A percentile compares a stretch with the other conserved stretches of the same genome.
Evolutionary conservation across 2,113 vertebrate species (phyloP).

Genomic region (Sisor rabdophorus): DNA sequence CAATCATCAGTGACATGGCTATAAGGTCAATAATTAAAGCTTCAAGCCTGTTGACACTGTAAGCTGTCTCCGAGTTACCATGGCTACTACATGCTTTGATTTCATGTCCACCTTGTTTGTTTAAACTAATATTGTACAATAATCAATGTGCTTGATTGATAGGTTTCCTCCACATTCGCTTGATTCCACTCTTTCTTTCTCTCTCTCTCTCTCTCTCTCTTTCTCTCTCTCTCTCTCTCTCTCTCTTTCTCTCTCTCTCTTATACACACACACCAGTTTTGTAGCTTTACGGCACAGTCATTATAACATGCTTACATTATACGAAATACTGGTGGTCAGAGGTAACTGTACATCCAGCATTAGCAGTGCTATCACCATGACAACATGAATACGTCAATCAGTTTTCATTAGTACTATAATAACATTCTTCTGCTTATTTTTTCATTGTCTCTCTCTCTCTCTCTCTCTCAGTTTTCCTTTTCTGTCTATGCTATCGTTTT

Average conservation of each 20-base stretch:
- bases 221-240: not conserved
- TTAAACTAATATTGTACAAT: slow-evolving; percentile 5
- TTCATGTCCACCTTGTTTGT: not conserved
- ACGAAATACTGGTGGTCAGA: slow-evolving; percentile 35
- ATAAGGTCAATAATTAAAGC: too few relatives aligned
- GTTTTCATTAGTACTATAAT: slow-evolving; percentile 27
- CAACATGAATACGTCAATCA: slow-evolving; percentile 38
- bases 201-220: not conserved
- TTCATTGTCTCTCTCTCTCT: not conserved
- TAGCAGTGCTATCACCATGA: slow-evolving; percentile 44
- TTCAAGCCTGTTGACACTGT: not conserved
- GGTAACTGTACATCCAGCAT: slow-evolving; percentile 33
- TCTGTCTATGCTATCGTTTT: not conserved
- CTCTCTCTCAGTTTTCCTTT: not conserved
- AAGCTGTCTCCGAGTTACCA: slow-evolving; percentile 13
- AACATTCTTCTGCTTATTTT: not conserved
- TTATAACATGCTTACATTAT: slow-evolving; percentile 33
- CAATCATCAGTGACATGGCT: not conserved
- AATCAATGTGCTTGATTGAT: not conserved
- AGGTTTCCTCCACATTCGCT: too few relatives aligned
- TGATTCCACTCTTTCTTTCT: not conserved
- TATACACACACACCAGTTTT: not conserved
- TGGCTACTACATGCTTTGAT: slow-evolving; percentile 19
- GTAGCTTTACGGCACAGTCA: slow-evolving; percentile 26
- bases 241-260: not conserved